A percentile compares a stretch with the other conserved stretches of the same genome.
Evolutionary conservation across 2,888 invertebrate species (phyloP).

Genomic region (Tipula unca): DNA sequence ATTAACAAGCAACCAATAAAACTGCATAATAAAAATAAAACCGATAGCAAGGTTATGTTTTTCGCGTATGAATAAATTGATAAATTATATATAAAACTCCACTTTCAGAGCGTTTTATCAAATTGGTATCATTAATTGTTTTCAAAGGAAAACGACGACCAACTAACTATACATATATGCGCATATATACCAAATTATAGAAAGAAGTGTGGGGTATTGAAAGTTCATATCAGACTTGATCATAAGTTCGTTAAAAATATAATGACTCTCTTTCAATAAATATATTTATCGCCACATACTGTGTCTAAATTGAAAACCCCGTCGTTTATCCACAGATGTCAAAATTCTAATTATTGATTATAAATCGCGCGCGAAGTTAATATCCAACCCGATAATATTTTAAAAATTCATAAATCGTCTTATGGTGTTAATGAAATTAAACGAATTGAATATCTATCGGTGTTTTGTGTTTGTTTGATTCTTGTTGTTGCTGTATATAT

Average conservation of each 20-base stretch:
- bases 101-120: neutral
- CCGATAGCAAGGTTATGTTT: neutral
- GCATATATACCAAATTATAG: neutral
- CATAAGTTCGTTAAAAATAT: neutral
- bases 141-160: neutral
- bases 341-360: neutral
- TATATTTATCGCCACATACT: neutral
- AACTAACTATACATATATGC: neutral
- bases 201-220: neutral
- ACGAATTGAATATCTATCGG: neutral
- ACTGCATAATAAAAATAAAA: neutral
- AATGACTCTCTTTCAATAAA: neutral
- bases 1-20: neutral
- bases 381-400: neutral
- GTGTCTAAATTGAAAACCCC: neutral
- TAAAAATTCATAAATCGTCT: neutral
- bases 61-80: neutral
- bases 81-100: neutral
- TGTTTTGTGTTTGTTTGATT: neutral
- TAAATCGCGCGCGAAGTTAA: neutral
- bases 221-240: neutral
- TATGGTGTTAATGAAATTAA: slow-evolving; percentile 8
- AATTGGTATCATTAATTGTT: neutral
- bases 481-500: neutral
- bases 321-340: neutral